Evolutionary conservation across 2,888 invertebrate species (phyloP).

Genomic region (Thera britannica): DNA sequence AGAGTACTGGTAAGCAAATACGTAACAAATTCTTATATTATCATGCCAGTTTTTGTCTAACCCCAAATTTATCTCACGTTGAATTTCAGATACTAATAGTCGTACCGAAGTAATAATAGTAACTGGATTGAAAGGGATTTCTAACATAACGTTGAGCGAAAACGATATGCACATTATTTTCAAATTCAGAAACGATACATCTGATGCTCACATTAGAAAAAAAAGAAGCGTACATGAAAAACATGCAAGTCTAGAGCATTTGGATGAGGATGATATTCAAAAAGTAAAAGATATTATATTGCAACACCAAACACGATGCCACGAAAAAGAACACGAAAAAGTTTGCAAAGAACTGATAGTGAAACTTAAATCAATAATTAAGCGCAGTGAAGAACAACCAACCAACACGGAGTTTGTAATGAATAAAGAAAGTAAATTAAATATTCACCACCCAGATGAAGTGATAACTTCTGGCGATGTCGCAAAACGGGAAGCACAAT

Average conservation of each 20-base stretch:
- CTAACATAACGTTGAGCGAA: constrained; percentile 57
- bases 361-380: constrained; percentile 55
- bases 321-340: constrained; percentile 56
- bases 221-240: constrained; percentile 50
- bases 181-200: constrained; percentile 57
- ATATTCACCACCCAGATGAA: constrained; percentile 16
- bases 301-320: constrained; percentile 65
- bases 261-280: constrained; percentile 55
- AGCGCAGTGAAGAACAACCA: constrained; percentile 24
- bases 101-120: constrained; percentile 64
- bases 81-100: constrained; percentile 51
- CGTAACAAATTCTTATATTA: neutral
- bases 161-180: constrained; percentile 58
- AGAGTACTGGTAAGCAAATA: constrained; percentile 55
- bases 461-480: constrained; percentile 43
- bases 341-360: constrained; percentile 66
- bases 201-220: constrained; percentile 43
- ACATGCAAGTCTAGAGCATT: constrained; percentile 40
- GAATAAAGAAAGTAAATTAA: constrained; percentile 22
- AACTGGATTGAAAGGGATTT: constrained; percentile 54
- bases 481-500: constrained; percentile 54
- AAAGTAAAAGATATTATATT: constrained; percentile 65
- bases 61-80: neutral
- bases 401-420: constrained; percentile 28
- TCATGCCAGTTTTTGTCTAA: neutral